These are phyloP conservation scores for Drosophila imparisetae DNA, from an alignment of 2,888 invertebrate genomes.

Conservation along the genomic window DNA sequence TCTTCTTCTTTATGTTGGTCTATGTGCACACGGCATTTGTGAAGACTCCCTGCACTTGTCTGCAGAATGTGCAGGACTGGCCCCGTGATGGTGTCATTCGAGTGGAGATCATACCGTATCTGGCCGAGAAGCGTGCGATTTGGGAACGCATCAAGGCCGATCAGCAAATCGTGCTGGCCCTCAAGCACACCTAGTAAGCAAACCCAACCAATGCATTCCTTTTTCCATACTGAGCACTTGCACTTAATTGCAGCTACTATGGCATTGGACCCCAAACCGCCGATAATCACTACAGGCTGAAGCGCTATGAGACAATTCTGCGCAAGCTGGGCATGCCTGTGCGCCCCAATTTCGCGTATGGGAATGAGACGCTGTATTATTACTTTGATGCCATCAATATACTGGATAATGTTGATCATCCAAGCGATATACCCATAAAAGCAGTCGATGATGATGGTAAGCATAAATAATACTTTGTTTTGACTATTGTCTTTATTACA, in stretches of 20 bases:
- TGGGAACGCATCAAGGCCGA: conserved; percentile 69
- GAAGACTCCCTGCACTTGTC: conserved; percentile 95
- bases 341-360: conserved; percentile 70
- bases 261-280: conserved; percentile 82
- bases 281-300: conserved; percentile 68
- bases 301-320: conserved; percentile 70
- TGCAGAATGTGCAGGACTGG: conserved; percentile 96
- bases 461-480: background rate
- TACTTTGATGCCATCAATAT: conserved; percentile 75
- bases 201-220: background rate
- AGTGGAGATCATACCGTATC: conserved; percentile 83
- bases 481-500: background rate
- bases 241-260: conserved; percentile 67
- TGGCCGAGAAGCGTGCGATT: conserved; percentile 76
- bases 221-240: background rate
- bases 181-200: conserved; percentile 75
- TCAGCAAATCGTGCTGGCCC: conserved; percentile 72
- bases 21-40: conserved; percentile 98
- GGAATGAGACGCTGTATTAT: conserved; percentile 75
- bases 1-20: conserved; percentile 94
- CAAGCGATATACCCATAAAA: conserved; percentile 63
- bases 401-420: conserved; percentile 64
- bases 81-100: conserved; percentile 96
- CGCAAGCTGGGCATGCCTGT: conserved; percentile 66
- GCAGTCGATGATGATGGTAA: conserved; percentile 66